Evolutionary conservation across 2,888 invertebrate genomes (phyloP), one percentile per base, ranked within the genome.

Genomic region (Cantharis flavilabris): DNA sequence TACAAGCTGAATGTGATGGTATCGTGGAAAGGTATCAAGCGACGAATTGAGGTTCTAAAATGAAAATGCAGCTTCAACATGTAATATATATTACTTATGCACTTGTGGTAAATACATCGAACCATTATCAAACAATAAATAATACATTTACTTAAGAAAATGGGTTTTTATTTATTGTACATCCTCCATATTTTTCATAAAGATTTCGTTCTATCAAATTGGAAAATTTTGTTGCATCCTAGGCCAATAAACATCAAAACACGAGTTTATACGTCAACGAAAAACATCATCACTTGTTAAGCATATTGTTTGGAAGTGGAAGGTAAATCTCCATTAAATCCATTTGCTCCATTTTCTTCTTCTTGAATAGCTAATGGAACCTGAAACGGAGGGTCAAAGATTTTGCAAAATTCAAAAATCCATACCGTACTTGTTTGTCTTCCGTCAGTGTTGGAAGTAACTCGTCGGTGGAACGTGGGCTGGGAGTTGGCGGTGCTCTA

Each of bases 381-480:
- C 88, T 89, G 75, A 14, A 77, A n/a, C 67, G 73, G 5, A n/a
- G 28, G 14, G 16, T 33, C 7, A 13, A 26, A 28, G 28, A 11
- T 69, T 10, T 28, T 28, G 26, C 20, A 20, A 49, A 4, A 16
- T 14, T 3, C 13, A 30, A 9, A n/a, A 49, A 70, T 49, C 3
- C 11, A 1, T 10, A 28, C n/a, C 49, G 77, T 89, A 93, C 93
- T 91, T 95, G 94, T 90, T 93, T 93, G 85, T 93, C 93, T 89
- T 95, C 95, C 88, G 94, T 93, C 84, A 95, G 92, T 83, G 94
- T 92, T 79, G 95, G 95, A 85, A 95, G 90, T 86, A 95, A 91
- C 89, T 95, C 95, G 89, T 96, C 95, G 79, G 94, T 94, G 72
- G 95, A 95, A 89, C 94, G 94, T 76, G 95, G 95, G 82, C 95